These are phyloP conservation scores for Indicator maculatus DNA, from an alignment of 2,113 vertebrate species.

Conservation along the genomic window DNA sequence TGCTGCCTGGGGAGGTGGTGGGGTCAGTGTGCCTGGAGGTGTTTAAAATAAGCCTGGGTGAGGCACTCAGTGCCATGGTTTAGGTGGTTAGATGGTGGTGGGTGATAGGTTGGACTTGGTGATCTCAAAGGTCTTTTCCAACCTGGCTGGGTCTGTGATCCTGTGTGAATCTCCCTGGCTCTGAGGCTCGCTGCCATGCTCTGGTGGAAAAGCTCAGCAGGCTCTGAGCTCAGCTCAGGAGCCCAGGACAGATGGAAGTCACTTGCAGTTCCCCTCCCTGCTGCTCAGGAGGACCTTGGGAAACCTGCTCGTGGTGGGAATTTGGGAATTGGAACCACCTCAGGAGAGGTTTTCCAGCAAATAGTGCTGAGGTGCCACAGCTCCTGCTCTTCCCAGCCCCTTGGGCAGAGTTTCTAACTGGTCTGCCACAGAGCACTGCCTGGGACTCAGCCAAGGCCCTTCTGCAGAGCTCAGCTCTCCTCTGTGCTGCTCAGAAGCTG, in stretches of 20 bases:
- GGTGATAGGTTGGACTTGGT: no score
- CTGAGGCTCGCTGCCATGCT: background rate
- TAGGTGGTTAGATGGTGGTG: no score
- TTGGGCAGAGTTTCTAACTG: background rate
- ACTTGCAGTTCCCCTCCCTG: background rate
- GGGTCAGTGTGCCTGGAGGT: no score
- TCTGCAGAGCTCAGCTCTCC: background rate
- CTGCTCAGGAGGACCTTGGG: background rate
- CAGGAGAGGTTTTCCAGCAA: background rate
- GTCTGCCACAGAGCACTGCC: background rate
- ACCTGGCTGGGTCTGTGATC: no score
- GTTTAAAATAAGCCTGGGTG: no score
- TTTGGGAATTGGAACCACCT: background rate
- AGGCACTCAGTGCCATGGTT: no score
- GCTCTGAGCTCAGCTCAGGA: slow-evolving; percentile 36
- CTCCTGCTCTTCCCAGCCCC: background rate
- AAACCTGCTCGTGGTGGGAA: background rate
- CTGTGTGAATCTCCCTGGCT: background rate
- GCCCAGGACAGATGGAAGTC: background rate
- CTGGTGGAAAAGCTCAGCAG: background rate
- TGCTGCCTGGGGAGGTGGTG: no score
- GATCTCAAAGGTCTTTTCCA: no score
- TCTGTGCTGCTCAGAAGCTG: background rate
- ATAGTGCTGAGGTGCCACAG: background rate
- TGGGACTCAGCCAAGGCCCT: background rate